phyloP scores from a whole-genome alignment of 23 tunicate species.

The Ascidia mentula region DNA sequence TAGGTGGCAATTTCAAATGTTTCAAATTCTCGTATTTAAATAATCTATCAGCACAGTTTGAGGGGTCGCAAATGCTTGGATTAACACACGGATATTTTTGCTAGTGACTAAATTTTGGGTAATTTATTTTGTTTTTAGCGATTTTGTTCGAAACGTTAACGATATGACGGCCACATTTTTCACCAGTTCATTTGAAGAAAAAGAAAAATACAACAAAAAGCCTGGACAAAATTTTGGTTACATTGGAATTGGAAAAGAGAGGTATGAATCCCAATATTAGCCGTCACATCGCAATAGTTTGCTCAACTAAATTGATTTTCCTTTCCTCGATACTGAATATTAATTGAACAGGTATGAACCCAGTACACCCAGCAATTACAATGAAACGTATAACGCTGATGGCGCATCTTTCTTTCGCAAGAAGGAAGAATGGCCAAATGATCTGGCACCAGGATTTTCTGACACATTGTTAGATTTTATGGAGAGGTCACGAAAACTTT shows the following conservation, averaged over 20 bases:
- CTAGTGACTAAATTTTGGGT: too few relatives aligned
- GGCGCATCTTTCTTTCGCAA: neutral
- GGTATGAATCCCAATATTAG: neutral
- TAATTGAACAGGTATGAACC: constrained; percentile 18
- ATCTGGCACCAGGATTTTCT: constrained; percentile 18
- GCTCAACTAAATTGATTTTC: neutral
- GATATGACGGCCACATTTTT: constrained; percentile 20
- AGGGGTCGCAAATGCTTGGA: too few relatives aligned
- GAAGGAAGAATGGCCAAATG: constrained; percentile 41
- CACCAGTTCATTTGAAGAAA: constrained; percentile 23
- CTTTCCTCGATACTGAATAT: too few relatives aligned
- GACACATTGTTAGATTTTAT: constrained; percentile 16
- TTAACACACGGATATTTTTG: too few relatives aligned
- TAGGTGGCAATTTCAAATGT: too few relatives aligned
- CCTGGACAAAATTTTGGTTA: constrained; percentile 43
- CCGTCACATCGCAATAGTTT: neutral
- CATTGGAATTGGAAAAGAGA: constrained; percentile 25
- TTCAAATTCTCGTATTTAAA: too few relatives aligned
- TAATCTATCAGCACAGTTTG: too few relatives aligned
- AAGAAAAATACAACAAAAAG: constrained; percentile 25
- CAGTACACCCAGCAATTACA: constrained; percentile 39
- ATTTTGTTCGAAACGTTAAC: constrained; percentile 17
- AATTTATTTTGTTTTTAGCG: neutral
- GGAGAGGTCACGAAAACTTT: constrained; percentile 24
- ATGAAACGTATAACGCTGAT: constrained; percentile 42